Conservation (phyloP, 2,113 vertebrate genomes). For the Aptenodytes patagonicus region DNA sequence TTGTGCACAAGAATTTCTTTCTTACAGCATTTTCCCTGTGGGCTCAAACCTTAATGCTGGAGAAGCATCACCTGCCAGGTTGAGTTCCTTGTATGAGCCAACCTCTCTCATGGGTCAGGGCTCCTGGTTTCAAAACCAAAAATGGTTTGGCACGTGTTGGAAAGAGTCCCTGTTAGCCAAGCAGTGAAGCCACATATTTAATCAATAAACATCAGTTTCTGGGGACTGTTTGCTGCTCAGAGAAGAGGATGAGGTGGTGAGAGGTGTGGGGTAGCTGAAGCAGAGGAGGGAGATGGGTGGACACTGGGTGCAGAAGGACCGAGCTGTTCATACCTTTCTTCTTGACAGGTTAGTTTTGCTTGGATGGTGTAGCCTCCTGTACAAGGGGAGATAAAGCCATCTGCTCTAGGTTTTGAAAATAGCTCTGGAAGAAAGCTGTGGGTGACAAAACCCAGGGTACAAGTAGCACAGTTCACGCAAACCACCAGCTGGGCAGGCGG, state of each 20-base stretch:
- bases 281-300: not conserved
- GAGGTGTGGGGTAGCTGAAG: not conserved
- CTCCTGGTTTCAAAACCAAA: not conserved
- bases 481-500: not conserved
- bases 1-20: not conserved
- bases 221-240: not conserved
- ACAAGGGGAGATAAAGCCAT: not conserved
- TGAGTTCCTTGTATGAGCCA: not conserved
- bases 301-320: not conserved
- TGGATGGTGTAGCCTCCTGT: not conserved
- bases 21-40: not conserved
- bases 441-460: not conserved
- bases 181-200: not conserved
- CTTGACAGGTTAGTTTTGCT: not conserved
- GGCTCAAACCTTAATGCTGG: not conserved
- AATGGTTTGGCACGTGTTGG: rapidly evolving
- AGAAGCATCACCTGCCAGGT: not conserved
- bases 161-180: not conserved
- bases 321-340: not conserved
- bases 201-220: not conserved
- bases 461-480: not conserved
- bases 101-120: not conserved
- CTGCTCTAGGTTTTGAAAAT: slow-evolving; percentile 17
- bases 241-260: not conserved
- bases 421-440: not conserved